These are phyloP conservation scores for Herpailurus yagouaroundi DNA, from an alignment of 2,113 vertebrate genomes.

Conservation along the genomic window DNA sequence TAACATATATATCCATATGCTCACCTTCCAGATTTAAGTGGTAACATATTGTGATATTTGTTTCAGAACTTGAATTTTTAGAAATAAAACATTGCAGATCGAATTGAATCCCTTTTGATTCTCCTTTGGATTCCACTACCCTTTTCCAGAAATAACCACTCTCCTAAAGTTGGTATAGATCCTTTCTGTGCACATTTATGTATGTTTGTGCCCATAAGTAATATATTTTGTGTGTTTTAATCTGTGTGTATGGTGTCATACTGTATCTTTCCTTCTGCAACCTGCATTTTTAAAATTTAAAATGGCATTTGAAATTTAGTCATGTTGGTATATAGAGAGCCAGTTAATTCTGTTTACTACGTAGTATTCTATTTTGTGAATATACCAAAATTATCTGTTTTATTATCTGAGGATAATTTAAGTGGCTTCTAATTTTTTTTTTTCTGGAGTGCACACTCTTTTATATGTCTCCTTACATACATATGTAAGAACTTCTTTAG, in stretches of 20 bases:
- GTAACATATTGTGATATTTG: conserved; percentile 14
- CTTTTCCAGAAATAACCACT: not conserved
- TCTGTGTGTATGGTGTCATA: not conserved
- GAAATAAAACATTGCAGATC: conserved; percentile 24
- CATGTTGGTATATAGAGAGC: not conserved
- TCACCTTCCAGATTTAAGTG: not conserved
- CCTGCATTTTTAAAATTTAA: conserved; percentile 3
- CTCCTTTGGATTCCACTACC: not conserved
- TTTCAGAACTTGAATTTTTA: not conserved
- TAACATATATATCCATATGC: not conserved
- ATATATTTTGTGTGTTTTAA: not conserved
- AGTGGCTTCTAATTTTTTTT: conserved; percentile 11
- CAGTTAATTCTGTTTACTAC: not conserved
- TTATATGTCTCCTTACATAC: not conserved
- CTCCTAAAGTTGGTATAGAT: not conserved
- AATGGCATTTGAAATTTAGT: conserved; percentile 14
- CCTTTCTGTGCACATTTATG: not conserved
- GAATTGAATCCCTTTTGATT: not conserved
- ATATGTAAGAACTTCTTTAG: conserved; percentile 12
- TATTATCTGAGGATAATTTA: conserved; percentile 22
- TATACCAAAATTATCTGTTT: not conserved
- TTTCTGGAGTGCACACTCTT: not conserved
- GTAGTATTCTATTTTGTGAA: not conserved
- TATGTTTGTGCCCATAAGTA: not conserved
- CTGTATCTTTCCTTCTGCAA: not conserved